These are phyloP conservation scores for Liasis olivaceus DNA, from an alignment of 2,797 vertebrate species.

Conservation along the genomic window DNA sequence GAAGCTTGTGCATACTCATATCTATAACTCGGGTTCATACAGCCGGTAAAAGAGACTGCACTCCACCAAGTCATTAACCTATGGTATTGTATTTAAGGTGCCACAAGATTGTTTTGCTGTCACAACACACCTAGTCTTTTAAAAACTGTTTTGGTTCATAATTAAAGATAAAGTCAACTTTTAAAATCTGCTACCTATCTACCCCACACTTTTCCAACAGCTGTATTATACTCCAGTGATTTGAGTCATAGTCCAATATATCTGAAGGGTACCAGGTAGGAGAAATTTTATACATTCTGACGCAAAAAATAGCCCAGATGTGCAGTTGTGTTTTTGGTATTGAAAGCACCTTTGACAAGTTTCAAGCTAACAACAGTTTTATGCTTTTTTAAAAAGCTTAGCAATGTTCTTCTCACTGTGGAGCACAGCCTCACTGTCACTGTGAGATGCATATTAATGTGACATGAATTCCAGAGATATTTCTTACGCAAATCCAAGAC, in stretches of 20 bases:
- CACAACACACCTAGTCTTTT: background rate
- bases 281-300: background rate
- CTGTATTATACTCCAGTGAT: constrained; percentile 9
- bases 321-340: constrained; percentile 23
- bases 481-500: background rate
- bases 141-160: background rate
- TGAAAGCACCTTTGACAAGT: constrained; percentile 15
- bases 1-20: background rate
- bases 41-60: background rate
- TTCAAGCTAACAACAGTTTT: constrained; percentile 35
- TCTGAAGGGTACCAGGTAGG: background rate
- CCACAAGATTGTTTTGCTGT: background rate
- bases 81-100: background rate
- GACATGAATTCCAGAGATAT: fast-evolving
- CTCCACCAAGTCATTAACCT: background rate
- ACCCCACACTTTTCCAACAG: constrained; percentile 40
- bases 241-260: background rate
- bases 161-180: background rate
- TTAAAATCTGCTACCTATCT: constrained; percentile 46
- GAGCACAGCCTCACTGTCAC: background rate
- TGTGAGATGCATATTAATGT: background rate
- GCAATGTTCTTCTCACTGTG: constrained; percentile 19
- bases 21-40: background rate
- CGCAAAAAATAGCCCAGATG: constrained; percentile 29
- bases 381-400: constrained; percentile 43